A percentile compares a stretch with the other conserved stretches of the same genome.
These are phyloP conservation scores for Paramormyrops kingsleyae DNA, from an alignment of 2,113 vertebrate genomes.

Conservation along the genomic window DNA sequence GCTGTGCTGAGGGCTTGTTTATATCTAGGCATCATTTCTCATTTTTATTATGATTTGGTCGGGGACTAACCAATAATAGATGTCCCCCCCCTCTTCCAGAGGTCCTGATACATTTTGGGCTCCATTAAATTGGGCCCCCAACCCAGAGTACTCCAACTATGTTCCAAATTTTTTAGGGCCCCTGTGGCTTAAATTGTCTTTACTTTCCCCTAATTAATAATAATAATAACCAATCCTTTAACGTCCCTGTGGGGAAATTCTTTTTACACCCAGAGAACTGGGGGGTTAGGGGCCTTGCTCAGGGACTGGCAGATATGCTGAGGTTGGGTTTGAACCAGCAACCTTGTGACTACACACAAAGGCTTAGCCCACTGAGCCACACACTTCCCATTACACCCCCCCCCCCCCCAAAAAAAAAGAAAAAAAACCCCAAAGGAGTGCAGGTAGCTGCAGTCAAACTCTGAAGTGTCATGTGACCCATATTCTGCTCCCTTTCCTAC, in stretches of 20 bases:
- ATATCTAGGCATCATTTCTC: background rate
- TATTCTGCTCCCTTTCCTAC: background rate
- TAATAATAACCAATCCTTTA: no score
- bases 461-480: background rate
- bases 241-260: no score
- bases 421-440: background rate
- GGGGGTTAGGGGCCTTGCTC: background rate
- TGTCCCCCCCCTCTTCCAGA: background rate
- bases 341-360: no score
- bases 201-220: background rate
- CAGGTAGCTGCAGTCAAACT: background rate
- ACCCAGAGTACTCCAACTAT: background rate
- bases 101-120: background rate
- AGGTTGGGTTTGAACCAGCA: no score
- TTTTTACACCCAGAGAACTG: background rate
- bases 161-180: background rate
- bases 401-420: background rate
- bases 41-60: background rate
- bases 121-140: background rate
- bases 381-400: no score
- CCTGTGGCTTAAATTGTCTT: background rate
- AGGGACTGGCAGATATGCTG: no score
- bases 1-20: background rate
- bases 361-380: no score
- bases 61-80: background rate